These are phyloP conservation scores for Tipula confusa DNA, from an alignment of 2,888 invertebrate species.

Conservation along the genomic window DNA sequence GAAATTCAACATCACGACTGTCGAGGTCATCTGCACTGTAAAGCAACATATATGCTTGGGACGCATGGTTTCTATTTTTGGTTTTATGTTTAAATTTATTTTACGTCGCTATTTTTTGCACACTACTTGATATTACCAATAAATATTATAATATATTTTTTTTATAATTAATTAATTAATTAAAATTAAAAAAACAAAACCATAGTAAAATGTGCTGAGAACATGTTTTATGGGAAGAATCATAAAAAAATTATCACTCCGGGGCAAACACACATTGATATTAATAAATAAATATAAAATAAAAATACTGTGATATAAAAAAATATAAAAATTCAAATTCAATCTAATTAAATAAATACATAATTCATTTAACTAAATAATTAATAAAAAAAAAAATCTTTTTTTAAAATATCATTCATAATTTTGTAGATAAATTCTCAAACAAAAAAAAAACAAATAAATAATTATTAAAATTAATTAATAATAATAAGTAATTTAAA, in stretches of 20 bases:
- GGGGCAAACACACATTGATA: neutral
- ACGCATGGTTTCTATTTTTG: too few relatives aligned
- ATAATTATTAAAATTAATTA: neutral
- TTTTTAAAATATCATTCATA: neutral
- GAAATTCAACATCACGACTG: too few relatives aligned
- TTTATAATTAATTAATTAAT: neutral
- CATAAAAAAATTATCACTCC: neutral
- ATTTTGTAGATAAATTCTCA: neutral
- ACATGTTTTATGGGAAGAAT: neutral
- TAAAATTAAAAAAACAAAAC: neutral
- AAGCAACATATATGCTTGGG: too few relatives aligned
- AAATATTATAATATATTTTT: too few relatives aligned
- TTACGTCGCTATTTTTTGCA: too few relatives aligned
- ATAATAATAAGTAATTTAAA: neutral
- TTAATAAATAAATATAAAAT: neutral
- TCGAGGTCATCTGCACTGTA: too few relatives aligned
- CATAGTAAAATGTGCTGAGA: too few relatives aligned
- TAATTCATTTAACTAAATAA: neutral
- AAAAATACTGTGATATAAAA: constrained; percentile 25
- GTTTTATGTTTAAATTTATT: too few relatives aligned
- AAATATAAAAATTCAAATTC: constrained; percentile 3
- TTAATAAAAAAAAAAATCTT: neutral
- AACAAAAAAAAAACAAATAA: neutral
- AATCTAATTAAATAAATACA: constrained; percentile 1
- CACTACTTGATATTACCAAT: too few relatives aligned